Conservation (phyloP, 2,113 vertebrate genomes). For the Labeo rohita region DNA sequence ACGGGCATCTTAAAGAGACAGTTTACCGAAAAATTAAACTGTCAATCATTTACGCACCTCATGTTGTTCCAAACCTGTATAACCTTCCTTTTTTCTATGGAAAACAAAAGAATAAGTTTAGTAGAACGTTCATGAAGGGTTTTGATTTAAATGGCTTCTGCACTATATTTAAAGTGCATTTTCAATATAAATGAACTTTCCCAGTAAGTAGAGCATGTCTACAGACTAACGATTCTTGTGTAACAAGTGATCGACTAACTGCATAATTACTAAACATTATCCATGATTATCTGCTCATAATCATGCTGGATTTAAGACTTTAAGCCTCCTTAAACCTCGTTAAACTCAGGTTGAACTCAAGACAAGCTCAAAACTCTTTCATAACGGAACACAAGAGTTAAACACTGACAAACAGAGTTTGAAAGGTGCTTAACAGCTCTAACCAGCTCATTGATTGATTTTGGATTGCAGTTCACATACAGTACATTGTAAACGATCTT, state of each 20-base stretch:
- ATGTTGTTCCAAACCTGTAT: background rate
- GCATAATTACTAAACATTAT: conserved; percentile 4
- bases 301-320: background rate
- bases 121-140: background rate
- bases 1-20: background rate
- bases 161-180: background rate
- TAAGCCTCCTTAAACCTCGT: background rate
- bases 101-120: background rate
- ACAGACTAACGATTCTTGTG: background rate
- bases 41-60: background rate
- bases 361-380: background rate
- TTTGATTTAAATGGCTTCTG: background rate
- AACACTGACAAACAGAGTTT: background rate
- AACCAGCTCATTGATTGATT: background rate
- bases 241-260: background rate
- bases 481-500: too few species aligned
- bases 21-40: background rate
- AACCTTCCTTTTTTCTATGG: background rate
- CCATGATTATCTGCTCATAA: background rate
- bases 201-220: background rate
- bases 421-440: background rate
- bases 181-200: background rate
- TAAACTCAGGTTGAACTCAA: background rate
- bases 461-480: background rate
- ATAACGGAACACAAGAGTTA: background rate